These are phyloP conservation scores for Amphiura filiformis DNA, from an alignment of 35 echinoderm and acorn worm genomes.

Conservation along the genomic window DNA sequence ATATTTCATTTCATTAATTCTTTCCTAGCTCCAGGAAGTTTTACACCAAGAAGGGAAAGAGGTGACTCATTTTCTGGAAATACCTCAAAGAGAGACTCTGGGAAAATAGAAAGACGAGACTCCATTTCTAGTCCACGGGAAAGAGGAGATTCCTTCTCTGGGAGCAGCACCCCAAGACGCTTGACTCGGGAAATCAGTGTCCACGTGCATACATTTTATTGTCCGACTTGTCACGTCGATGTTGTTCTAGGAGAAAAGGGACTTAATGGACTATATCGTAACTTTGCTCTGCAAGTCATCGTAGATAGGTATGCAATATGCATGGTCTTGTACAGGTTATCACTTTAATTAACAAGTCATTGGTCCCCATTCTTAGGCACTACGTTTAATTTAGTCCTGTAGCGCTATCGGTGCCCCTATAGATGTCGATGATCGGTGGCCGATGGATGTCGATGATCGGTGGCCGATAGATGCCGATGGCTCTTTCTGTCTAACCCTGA, in stretches of 20 bases:
- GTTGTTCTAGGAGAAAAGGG: conserved; percentile 81
- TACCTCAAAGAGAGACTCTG: not conserved
- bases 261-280: conserved; percentile 78
- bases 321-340: not conserved
- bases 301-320: conserved; percentile 68
- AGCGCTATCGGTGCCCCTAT: too few species aligned
- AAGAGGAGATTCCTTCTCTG: not conserved
- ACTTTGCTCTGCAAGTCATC: conserved; percentile 90
- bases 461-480: too few species aligned
- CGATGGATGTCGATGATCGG: too few species aligned
- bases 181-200: not conserved
- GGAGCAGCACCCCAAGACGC: conserved; percentile 13
- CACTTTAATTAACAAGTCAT: not conserved
- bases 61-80: not conserved
- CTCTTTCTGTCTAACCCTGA: too few species aligned
- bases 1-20: too few species aligned
- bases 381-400: not conserved
- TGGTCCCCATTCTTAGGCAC: not conserved
- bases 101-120: not conserved
- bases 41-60: not conserved
- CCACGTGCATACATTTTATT: conserved; percentile 62
- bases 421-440: not conserved
- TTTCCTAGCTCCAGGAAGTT: not conserved
- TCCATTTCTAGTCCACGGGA: not conserved
- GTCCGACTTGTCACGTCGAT: conserved; percentile 67